Evolutionary conservation across 2,113 vertebrate genomes (phyloP), one percentile per base, ranked within the genome.

Genomic region (Syngnathus scovelli): DNA sequence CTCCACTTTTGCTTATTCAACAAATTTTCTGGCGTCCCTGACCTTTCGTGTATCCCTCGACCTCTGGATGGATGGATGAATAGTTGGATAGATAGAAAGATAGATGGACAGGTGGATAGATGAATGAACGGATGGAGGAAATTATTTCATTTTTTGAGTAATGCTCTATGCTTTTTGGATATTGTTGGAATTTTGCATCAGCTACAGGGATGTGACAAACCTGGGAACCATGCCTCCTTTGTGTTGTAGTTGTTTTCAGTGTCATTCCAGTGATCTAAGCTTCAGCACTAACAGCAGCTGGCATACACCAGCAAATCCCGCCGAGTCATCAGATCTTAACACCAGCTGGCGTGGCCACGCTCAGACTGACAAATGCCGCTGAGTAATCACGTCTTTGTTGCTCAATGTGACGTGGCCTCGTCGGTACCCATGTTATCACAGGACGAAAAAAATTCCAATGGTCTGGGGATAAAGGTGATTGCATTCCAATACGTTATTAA

Each of bases 251-350:
- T 74, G 69, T 68, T 77, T 70, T 27, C 60, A 9, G 67, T 63
- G 79, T 86, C 88, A 74, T 88, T 85, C 72, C 73, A 80, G 69
- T 16, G 56, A 77, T 69, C 76, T 7, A 59, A 36, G 73, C 71
- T 65, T 90, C 87, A 89, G 90, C 89, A 90, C 49, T 68, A 85
- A 83, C 69, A 64, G 19, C 33, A 54, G 75, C 72, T 81, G 85
- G 78, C 78, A 77, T 55, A 71, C 73, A 74, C 78, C 46, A 71
- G 64, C 58, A 87, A 85, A 90, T 80, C 79, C 69, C 65, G 69
- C 78, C 75, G 86, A 87, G 65, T 89, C 86, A 90, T 88, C 89
- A 90, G 65, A 68, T 77, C 37, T 6, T 39, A n/a, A 38, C 56
- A 59, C 56, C 56, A 37, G 16, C 27, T 18, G 18, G 19, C 4